Percentiles rank a stretch among this genome's conserved stretches.
Evolutionary conservation across 1,140 invertebrate species (phyloP).

Genomic region (Drosophila azteca): DNA sequence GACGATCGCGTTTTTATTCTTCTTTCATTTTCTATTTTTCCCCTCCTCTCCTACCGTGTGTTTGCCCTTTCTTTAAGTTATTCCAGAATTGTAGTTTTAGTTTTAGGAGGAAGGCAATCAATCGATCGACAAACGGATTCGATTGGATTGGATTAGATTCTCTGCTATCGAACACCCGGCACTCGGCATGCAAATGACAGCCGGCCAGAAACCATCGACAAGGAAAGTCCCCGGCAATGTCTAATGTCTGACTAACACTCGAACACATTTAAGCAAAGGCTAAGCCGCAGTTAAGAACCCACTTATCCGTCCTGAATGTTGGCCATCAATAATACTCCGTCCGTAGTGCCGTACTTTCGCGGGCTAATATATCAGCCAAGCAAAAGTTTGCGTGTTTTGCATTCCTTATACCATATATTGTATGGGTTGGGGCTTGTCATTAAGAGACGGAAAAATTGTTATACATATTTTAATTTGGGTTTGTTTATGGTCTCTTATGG

Average conservation of each 20-base stretch:
- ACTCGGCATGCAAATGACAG: slow-evolving; percentile 59
- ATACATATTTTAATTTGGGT: slow-evolving; percentile 76
- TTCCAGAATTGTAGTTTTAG: slow-evolving; percentile 42
- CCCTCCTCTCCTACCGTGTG: neutral
- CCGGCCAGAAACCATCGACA: neutral
- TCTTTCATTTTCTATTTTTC: slow-evolving; percentile 58
- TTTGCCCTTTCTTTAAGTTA: slow-evolving; percentile 40
- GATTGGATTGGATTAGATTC: slow-evolving; percentile 41
- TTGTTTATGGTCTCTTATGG: slow-evolving; percentile 32
- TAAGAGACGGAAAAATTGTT: slow-evolving; percentile 65
- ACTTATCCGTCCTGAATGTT: slow-evolving; percentile 58
- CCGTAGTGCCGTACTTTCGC: too few species aligned
- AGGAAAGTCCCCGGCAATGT: slow-evolving; percentile 59
- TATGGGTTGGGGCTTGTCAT: slow-evolving; percentile 56
- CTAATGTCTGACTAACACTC: slow-evolving; percentile 64
- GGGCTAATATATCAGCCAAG: slow-evolving; percentile 66
- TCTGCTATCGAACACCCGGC: slow-evolving; percentile 56
- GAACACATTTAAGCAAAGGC: slow-evolving; percentile 48
- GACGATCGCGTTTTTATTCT: slow-evolving; percentile 79
- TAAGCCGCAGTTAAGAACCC: slow-evolving; percentile 54
- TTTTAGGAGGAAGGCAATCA: slow-evolving; percentile 21
- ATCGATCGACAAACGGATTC: slow-evolving; percentile 44
- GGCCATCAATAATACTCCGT: slow-evolving; percentile 67
- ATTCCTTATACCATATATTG: slow-evolving; percentile 47
- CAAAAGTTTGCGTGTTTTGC: slow-evolving; percentile 74